Base-by-base conservation (phyloP, 2,113 vertebrate genomes). In the Leptodactylus fuscus region DNA sequence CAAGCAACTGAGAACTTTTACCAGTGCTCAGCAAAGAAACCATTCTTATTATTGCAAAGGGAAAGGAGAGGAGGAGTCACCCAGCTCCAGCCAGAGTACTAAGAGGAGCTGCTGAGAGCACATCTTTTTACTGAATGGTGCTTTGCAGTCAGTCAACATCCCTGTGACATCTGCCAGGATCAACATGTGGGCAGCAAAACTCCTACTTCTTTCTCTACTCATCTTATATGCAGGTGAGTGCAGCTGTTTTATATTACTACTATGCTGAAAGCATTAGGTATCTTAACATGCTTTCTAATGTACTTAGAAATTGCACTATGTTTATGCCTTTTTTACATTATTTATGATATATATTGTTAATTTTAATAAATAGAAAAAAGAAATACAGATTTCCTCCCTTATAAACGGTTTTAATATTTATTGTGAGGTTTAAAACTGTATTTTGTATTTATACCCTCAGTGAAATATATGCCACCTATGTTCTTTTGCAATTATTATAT, bases 121-220 rank as follows among this genome's bases (percentile, higher is more conserved):
- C 90, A 88, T 90, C 92, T 88, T 88, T 90, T 70, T 79, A 92
- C 91, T 89, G 90, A 88, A 91, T 88, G 90, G 89, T 60, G 87
- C 89, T 85, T 89, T 77, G 89, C 86, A 82, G 87, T 89, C 87
- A 89, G 89, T 89, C 91, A 81, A 88, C 91, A 90, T 88, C 87
- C 65, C 81, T 87, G 27, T 87, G 89, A 84, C 90, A 87, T 86
- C 86, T 74, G 48, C 88, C 88, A 73, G 82, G 88, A 29, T 87
- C 89, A 88, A 88, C 92, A 94, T 95, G 94, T 88, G 94, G 93
- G 89, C 87, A 89, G 84, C 87, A 87, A 90, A 89, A 88, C 93
- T 94, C 69, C 88, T 94, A 87, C 91, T 92, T 75, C 88, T 83
- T 83, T 81, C 93, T 86, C 91, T 92, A 5, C 89, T 92, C 89